Evolutionary conservation across 1,140 invertebrate genomes (phyloP), one percentile per base, ranked within the genome.

Genomic region (Drosophila paulistorum): DNA sequence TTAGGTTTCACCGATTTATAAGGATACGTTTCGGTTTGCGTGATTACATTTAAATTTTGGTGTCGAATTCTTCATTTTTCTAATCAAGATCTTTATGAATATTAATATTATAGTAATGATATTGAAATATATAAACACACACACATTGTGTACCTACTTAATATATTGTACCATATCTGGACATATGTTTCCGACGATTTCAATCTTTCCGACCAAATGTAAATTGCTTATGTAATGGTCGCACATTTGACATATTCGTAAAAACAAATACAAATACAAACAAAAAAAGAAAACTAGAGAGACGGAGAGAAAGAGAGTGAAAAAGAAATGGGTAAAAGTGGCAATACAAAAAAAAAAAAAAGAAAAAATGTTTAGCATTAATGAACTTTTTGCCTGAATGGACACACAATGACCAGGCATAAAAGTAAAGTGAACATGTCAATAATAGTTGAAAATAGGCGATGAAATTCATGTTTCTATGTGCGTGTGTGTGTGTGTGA

Each of bases 361-460:
- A 51, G 11, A 20, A 20, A 51, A 51, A 51, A 23, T 51, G 45
- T 51, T 51, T 51, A 51, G 17, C 45, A 51, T 51, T 51, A 51
- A 51, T 51, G 45, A 51, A 51, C 45, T 51, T 51, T 51, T 51
- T 51, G 45, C 17, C 45, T 51, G 9, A 51, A 51, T 11, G 45
- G 45, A 51, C 45, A 59, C 57, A 59, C 57, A 59, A 59, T 59
- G 57, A 59, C 57, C 57, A 59, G 33, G 14, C 57, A 51, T 51
- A 51, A 51, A 51, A 51, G 45, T 51, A 59, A 59, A 59, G 57
- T 59, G 57, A 59, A 59, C 57, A 59, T 59, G 57, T 59, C 57
- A 59, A 59, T 59, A 59, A 59, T 59, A 59, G 57, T 39, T 26
- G 33, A 59, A 59, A 59, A 59, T 59, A 11, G 57, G 57, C 57